Evolutionary conservation across 2,113 vertebrate genomes (phyloP).

Genomic region (Phylloscopus trochiloides): DNA sequence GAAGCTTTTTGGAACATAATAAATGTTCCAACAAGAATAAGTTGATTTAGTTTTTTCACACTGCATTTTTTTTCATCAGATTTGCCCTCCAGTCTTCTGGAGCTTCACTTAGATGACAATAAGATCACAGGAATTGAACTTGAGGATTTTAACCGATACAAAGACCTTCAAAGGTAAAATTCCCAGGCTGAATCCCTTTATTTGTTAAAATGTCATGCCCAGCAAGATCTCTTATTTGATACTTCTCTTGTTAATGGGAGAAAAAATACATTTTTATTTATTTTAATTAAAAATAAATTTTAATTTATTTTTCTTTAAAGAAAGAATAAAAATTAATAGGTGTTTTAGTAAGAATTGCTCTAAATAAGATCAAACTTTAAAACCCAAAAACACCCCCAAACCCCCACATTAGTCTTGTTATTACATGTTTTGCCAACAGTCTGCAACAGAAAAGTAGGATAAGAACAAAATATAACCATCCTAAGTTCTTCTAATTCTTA

Average conservation of each 20-base stretch:
- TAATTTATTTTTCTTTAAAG: too few species aligned
- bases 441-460: not conserved
- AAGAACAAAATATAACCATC: not conserved
- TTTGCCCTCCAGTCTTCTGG: conserved; percentile 85
- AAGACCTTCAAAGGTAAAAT: conserved; percentile 88
- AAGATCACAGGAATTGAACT: conserved; percentile 89
- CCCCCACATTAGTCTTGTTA: not conserved
- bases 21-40: not conserved
- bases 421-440: not conserved
- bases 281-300: too few species aligned
- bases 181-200: not conserved
- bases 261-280: not conserved
- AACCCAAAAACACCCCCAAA: not conserved
- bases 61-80: conserved; percentile 50
- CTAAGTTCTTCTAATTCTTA: not conserved
- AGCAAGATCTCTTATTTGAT: not conserved
- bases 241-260: not conserved
- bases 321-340: not conserved
- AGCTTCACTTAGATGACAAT: conserved; percentile 93
- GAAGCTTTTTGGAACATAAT: not conserved
- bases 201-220: not conserved
- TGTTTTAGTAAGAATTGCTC: not conserved
- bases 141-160: conserved; percentile 92
- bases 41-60: not conserved
- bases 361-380: not conserved